Conservation (phyloP, 2,888 invertebrate genomes). For the Hirtodrosophila duncani region DNA sequence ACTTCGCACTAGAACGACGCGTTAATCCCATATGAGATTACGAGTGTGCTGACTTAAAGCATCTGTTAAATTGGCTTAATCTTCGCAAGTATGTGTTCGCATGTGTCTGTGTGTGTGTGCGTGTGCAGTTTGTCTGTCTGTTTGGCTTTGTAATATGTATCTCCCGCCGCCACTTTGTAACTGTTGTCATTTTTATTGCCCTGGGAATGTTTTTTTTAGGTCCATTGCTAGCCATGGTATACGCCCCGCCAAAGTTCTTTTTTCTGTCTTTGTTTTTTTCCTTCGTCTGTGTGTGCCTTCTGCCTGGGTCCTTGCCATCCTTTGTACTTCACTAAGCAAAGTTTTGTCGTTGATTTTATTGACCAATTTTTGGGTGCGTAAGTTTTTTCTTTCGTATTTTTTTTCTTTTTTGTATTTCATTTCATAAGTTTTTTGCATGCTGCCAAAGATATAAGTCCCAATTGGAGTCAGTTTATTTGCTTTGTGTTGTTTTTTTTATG, state of each 20-base stretch:
- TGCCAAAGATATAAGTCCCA: conserved; percentile 20
- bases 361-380: conserved; percentile 72
- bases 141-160: conserved; percentile 59
- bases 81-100: conserved; percentile 41
- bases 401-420: conserved; percentile 17
- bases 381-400: conserved; percentile 33
- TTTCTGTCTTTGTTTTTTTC: conserved; percentile 15
- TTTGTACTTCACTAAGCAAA: conserved; percentile 56
- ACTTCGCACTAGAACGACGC: conserved; percentile 41
- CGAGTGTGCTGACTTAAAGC: conserved; percentile 68
- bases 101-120: conserved; percentile 18
- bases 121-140: conserved; percentile 10
- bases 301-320: conserved; percentile 68
- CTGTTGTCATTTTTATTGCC: conserved; percentile 74
- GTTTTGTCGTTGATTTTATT: conserved; percentile 72
- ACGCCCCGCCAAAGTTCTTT: conserved; percentile 54
- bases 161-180: conserved; percentile 70
- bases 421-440: conserved; percentile 57
- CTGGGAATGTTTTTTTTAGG: conserved; percentile 73
- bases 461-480: conserved; percentile 46
- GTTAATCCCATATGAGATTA: conserved; percentile 65
- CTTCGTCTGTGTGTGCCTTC: conserved; percentile 10
- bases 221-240: conserved; percentile 53
- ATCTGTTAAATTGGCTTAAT: conserved; percentile 74
- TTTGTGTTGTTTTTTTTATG: conserved; percentile 53